A percentile compares a stretch with the other conserved stretches of the same genome.
Conservation (phyloP, 2,888 invertebrate species). For the Anodontia alba region DNA sequence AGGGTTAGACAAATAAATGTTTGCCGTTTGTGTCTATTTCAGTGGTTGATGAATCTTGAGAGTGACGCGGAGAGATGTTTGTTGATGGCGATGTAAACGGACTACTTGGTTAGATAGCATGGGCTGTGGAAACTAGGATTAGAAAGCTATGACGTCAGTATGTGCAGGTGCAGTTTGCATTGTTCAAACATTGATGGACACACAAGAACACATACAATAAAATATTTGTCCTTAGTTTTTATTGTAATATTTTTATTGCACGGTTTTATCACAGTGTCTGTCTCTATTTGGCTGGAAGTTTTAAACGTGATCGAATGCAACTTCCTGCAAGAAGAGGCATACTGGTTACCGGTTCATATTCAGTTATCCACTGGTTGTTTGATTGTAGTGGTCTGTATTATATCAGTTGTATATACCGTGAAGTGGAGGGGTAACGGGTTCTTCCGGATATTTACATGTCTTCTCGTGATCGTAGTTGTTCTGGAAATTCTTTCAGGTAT, state of each 20-base stretch:
- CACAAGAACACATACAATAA: background rate
- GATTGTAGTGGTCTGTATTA: background rate
- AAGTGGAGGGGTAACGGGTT: background rate
- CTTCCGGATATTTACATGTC: background rate
- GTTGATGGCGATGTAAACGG: too few species aligned
- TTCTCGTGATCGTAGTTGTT: background rate
- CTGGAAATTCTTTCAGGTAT: background rate
- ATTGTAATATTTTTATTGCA: background rate
- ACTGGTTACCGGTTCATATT: constrained; percentile 4
- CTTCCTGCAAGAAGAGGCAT: background rate
- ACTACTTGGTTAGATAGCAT: too few species aligned
- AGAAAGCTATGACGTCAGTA: background rate
- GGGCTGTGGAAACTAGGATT: too few species aligned
- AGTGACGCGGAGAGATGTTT: too few species aligned
- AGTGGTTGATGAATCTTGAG: too few species aligned
- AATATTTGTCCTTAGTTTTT: background rate
- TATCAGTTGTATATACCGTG: background rate
- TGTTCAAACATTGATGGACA: background rate
- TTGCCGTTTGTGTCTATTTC: too few species aligned
- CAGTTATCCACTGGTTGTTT: constrained; percentile 11
- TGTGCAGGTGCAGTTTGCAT: background rate
- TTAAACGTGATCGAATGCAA: background rate
- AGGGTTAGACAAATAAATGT: too few species aligned
- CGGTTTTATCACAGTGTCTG: background rate
- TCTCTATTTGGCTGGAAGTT: background rate